Evolutionary conservation across 2,888 invertebrate species (phyloP), one percentile per base, ranked within the genome.

Genomic region (Bibio marci): DNA sequence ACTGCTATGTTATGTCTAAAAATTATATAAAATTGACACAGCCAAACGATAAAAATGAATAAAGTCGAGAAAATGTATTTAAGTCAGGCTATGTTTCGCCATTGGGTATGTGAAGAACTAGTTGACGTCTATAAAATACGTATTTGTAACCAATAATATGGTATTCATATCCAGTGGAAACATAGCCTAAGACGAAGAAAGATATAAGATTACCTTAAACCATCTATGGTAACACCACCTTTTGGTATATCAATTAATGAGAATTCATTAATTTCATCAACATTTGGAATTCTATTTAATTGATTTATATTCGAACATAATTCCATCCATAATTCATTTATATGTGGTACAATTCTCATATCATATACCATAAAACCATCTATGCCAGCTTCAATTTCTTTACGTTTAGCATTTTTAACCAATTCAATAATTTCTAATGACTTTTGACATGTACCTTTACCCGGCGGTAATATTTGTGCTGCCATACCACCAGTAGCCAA

Each of bases 281-380:
- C 47, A 18, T 55, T 48, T 37, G 65, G 57, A 42, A 57, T 56
- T 35, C 60, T 56, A 13, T 57, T 50, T 30, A 72, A 63, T 54
- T 74, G 73, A 52, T 75, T 73, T 2, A 56, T 56, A 1, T 54
- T 45, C 12, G 11, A 15, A 18, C 51, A 51, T 18, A 64, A 59
- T 41, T 61, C 58, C 46, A 64, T 64, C 70, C 70, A 70, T 3
- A 70, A 58, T 58, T 69, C 60, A 47, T 70, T 70, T n/a, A 73
- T 54, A 46, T 64, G 54, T 1, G 69, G 66, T 12, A 78, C 70
- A 4, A 76, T 58, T 30, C 70, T 61, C 1, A 71, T 54, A 52
- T 80, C 78, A 45, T 76, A 77, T 5, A 78, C 71, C 69, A 79
- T 68, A 48, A 79, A 78, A 2, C 79, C 79, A 50, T 78, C 76